Conservation (phyloP, 2,888 invertebrate genomes). For the Thymelicus lineola region DNA sequence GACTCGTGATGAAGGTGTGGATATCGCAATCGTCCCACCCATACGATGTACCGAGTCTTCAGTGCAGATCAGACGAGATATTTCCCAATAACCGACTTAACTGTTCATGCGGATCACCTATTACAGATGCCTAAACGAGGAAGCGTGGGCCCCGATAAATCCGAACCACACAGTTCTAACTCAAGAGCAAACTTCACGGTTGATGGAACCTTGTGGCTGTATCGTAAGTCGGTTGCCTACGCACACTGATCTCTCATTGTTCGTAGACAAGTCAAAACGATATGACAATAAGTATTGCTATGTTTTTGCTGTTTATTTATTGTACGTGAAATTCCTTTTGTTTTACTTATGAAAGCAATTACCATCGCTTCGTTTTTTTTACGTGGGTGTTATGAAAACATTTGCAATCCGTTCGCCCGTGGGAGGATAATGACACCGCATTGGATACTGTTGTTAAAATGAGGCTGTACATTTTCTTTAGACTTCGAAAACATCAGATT, state of each 20-base stretch:
- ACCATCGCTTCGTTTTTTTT: conserved; percentile 9
- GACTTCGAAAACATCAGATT: neutral
- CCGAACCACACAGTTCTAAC: conserved; percentile 51
- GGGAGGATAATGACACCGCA: conserved; percentile 20
- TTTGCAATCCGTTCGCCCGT: conserved; percentile 22
- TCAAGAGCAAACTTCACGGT: conserved; percentile 47
- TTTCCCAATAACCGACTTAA: conserved; percentile 46
- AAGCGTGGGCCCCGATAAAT: conserved; percentile 65
- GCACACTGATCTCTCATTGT: conserved; percentile 71
- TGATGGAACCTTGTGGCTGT: conserved; percentile 56
- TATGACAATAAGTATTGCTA: conserved; percentile 47
- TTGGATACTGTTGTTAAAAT: conserved; percentile 11
- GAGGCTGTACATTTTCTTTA: conserved; percentile 20
- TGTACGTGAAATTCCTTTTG: conserved; percentile 17
- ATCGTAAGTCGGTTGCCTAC: conserved; percentile 60
- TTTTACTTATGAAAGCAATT: conserved; percentile 31
- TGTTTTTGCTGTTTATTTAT: conserved; percentile 52
- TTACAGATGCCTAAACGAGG: conserved; percentile 62
- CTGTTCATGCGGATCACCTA: conserved; percentile 69
- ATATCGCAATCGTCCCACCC: conserved; percentile 21
- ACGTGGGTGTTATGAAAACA: conserved; percentile 15
- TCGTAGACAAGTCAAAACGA: conserved; percentile 48
- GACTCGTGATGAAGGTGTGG: neutral
- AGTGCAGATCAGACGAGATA: conserved; percentile 36
- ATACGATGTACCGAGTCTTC: conserved; percentile 30